Evolutionary conservation across 2,797 vertebrate species (phyloP).

Genomic region (Enteromius unitaeniatus): DNA sequence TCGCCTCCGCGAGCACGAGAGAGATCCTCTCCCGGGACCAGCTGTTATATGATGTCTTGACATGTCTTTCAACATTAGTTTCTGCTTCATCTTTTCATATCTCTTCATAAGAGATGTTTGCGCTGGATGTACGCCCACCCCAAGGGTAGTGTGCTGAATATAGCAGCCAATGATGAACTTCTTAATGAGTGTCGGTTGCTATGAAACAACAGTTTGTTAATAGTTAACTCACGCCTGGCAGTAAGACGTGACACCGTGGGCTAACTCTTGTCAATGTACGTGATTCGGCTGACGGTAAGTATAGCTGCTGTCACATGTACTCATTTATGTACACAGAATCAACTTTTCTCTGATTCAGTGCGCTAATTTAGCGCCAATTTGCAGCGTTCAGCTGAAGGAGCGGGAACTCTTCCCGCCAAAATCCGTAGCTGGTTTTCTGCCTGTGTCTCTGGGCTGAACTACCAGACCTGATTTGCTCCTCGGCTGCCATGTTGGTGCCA

Average conservation of each 20-base stretch:
- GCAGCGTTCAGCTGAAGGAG: background rate
- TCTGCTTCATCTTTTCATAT: conserved; percentile 33
- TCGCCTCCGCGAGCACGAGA: conserved; percentile 67
- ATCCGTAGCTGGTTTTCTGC: conserved; percentile 58
- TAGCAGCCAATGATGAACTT: conserved; percentile 61
- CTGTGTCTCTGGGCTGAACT: conserved; percentile 65
- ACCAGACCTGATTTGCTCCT: conserved; percentile 68
- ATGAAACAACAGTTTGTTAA: conserved; percentile 68
- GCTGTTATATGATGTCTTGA: conserved; percentile 29
- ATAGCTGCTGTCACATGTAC: background rate
- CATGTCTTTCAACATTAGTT: conserved; percentile 36
- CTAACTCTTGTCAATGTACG: conserved; percentile 21
- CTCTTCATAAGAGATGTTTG: conserved; percentile 55
- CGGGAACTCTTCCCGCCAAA: background rate
- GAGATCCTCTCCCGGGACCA: conserved; percentile 61
- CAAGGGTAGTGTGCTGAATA: conserved; percentile 63
- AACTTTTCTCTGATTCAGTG: background rate
- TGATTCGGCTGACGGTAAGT: conserved; percentile 13
- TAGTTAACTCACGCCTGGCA: conserved; percentile 59
- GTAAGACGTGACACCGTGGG: conserved; percentile 33
- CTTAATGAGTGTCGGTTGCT: conserved; percentile 67
- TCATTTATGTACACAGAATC: background rate
- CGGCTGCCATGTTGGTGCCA: conserved; percentile 70
- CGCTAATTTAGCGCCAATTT: background rate
- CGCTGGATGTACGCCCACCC: conserved; percentile 57